Conservation (phyloP, 2,797 vertebrate genomes). For the Silurus lanzhouensis region DNA sequence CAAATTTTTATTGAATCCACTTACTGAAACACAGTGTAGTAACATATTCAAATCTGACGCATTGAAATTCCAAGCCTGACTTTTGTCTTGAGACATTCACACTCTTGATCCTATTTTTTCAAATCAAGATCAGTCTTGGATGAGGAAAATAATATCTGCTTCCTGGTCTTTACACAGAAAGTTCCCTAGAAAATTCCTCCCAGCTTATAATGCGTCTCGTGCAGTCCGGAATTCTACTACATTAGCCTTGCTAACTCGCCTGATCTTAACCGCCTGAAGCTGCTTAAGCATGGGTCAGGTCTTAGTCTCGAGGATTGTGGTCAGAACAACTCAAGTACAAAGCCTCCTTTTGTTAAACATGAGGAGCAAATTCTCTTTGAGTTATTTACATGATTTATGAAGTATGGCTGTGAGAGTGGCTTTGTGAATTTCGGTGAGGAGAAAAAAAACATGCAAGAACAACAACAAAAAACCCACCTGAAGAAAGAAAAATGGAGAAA, state of each 20-base stretch:
- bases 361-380: not conserved
- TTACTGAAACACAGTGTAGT: not conserved
- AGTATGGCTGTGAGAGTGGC: not conserved
- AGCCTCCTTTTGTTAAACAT: not conserved
- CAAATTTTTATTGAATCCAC: not conserved
- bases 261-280: constrained; percentile 9
- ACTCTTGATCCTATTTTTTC: not conserved
- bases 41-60: not conserved
- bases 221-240: not conserved
- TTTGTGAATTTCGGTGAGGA: not conserved
- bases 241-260: constrained; percentile 7
- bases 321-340: constrained; percentile 10
- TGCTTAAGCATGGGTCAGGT: not conserved
- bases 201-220: not conserved
- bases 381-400: constrained; percentile 39
- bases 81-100: not conserved
- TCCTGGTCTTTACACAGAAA: not conserved
- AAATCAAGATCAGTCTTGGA: not conserved
- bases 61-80: not conserved
- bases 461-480: not conserved
- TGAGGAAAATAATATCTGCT: not conserved
- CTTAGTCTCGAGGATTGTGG: not conserved
- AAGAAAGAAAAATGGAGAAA: constrained; percentile 31
- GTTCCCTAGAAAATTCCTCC: not conserved
- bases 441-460: not conserved